Evolutionary conservation across 1,140 invertebrate genomes (phyloP).

Genomic region (Tetramorium simillimum): DNA sequence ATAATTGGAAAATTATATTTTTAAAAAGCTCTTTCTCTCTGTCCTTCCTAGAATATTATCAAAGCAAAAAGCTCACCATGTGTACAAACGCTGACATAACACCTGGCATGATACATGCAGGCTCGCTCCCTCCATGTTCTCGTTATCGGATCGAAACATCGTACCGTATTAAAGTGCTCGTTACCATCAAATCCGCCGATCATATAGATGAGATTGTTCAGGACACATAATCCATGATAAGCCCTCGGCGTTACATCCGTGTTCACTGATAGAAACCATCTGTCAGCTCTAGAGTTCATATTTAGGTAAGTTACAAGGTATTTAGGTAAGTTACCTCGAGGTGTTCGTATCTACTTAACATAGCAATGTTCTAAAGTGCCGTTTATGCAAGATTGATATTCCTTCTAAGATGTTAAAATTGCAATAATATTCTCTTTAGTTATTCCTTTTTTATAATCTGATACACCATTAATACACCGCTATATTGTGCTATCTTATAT

Average conservation of each 20-base stretch:
- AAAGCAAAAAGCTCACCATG: conserved; percentile 84
- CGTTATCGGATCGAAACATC: conserved; percentile 88
- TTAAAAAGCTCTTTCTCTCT: not conserved
- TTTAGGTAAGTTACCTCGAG: conserved; percentile 34
- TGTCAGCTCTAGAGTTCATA: conserved; percentile 85
- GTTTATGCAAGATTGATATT: not conserved
- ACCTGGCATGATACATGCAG: conserved; percentile 91
- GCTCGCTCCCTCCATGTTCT: conserved; percentile 89
- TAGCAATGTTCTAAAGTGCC: not conserved
- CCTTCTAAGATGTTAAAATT: not conserved
- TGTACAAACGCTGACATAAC: conserved; percentile 91
- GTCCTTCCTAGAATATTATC: not conserved
- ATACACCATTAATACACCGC: not conserved
- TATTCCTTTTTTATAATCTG: not conserved
- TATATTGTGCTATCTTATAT: not conserved
- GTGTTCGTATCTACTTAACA: not conserved
- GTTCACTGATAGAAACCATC: conserved; percentile 88
- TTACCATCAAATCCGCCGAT: conserved; percentile 92
- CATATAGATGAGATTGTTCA: conserved; percentile 90
- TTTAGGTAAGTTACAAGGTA: conserved; percentile 42
- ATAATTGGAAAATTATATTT: not conserved
- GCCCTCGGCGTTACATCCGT: conserved; percentile 89
- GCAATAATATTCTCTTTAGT: not conserved
- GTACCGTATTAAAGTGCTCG: conserved; percentile 90
- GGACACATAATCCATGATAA: conserved; percentile 90